Base-by-base conservation (phyloP, 92 coral and sea anemone genomes). In the Porites cylindrica region DNA sequence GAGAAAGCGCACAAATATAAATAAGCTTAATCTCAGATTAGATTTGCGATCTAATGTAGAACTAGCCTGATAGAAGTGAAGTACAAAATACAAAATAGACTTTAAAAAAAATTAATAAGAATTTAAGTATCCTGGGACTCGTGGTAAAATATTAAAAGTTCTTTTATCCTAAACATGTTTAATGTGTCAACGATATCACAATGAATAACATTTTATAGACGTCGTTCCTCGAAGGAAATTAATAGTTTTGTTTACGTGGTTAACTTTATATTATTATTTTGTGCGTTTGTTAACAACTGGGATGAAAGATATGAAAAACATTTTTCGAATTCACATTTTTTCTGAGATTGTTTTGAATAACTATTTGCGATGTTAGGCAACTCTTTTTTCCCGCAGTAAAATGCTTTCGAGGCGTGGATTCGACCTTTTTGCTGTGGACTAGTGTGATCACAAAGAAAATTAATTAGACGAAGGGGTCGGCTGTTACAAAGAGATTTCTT, bases 401-500 rank as follows among this genome's bases (percentile, higher is more conserved):
- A 29, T 29, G 0, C 32, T 29, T 29, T 29, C 32, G 3, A 29
- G 32, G 32, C 32, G 32, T 29, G 32, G 32, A 29, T 29, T 19
- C 20, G 38, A 12, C 56, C 32, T 79, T 24, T 58, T 51, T 38
- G 59, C 32, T 8, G 24, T 17, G 8, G 76, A 71, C 56, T 7
- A 13, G 19, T 47, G 54, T 59, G 4, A 59, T 11, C 63, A 38
- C 47, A 38, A 38, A 38, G 47, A 38, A 66, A 66, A 51, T 67
- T 14, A 29, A 77, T 77, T 21, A 24, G 51, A 24, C 18, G 81
- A 58, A 3, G 16, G 75, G 61, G 51, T 51, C 51, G 14, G 24
- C 68, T 51, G 74, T 66, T 80, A 11, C 60, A 66, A 26, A 79
- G 83, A 64, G 73, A 14, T 65, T 20, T 43, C 73, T 66, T 66